phyloP scores from a whole-genome alignment of 2,113 vertebrate genomes.

The Ciconia stormi region DNA sequence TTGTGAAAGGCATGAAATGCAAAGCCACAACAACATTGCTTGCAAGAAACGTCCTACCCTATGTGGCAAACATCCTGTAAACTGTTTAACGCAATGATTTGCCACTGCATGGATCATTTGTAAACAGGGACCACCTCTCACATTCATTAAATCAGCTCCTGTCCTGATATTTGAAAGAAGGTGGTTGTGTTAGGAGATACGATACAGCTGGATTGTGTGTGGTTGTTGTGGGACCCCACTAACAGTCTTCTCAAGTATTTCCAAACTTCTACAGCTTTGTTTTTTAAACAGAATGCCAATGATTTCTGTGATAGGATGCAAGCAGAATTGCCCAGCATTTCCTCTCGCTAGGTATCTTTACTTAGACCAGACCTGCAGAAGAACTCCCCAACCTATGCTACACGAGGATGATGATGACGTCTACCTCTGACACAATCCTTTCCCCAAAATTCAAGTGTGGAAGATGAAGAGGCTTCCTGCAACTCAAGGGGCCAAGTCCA shows the following conservation, averaged over 20 bases:
- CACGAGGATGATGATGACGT: not conserved
- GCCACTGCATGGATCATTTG: not conserved
- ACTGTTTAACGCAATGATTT: not conserved
- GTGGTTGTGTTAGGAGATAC: not conserved
- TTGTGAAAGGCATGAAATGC: accelerated
- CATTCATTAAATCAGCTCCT: not conserved
- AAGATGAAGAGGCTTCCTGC: not conserved
- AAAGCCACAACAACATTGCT: not conserved
- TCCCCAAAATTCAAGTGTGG: not conserved
- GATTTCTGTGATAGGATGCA: not conserved
- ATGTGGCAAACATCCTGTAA: accelerated
- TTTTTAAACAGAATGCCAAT: not conserved
- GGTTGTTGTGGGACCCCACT: accelerated
- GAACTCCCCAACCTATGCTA: not conserved
- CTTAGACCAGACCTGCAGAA: not conserved
- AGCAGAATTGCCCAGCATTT: not conserved
- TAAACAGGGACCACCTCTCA: not conserved
- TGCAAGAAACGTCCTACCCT: accelerated
- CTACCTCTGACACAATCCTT: not conserved
- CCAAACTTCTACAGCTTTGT: not conserved
- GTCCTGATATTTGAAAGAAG: not conserved
- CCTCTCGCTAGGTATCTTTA: not conserved
- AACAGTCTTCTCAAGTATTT: no score
- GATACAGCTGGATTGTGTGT: not conserved
- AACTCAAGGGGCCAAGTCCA: not conserved